Evolutionary conservation across 2,888 invertebrate species (phyloP).

Genomic region (Mimachlamys varia): DNA sequence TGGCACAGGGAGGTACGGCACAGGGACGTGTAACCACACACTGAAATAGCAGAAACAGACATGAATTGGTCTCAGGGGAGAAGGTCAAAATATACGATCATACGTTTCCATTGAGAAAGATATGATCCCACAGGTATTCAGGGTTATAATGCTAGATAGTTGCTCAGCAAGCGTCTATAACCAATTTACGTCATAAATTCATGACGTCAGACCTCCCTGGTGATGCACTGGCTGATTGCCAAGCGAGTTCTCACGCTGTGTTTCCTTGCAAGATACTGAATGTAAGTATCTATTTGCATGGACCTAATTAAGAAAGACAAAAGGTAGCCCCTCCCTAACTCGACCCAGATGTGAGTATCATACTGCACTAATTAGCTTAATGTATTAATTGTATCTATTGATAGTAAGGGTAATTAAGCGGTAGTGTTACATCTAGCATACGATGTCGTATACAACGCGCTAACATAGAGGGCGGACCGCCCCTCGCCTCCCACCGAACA

Average conservation of each 20-base stretch:
- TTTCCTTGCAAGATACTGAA: background rate
- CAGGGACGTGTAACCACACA: background rate
- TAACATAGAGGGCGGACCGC: no score
- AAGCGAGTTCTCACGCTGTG: background rate
- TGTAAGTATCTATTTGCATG: background rate
- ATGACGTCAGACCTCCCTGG: background rate
- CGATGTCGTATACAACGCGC: background rate
- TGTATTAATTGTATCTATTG: background rate
- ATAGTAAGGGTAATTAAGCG: background rate
- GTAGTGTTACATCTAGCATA: background rate
- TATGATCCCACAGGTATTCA: background rate
- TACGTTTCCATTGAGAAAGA: background rate
- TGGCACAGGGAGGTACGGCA: no score
- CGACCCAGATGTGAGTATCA: background rate
- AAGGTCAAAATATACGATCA: no score
- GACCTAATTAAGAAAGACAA: background rate
- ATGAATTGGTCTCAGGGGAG: background rate
- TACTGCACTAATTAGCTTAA: background rate
- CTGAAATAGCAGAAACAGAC: background rate
- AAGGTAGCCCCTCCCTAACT: background rate
- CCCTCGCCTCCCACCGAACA: no score
- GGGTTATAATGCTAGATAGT: background rate
- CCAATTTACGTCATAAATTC: background rate
- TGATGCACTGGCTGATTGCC: background rate
- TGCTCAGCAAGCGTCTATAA: background rate